Base-by-base conservation (phyloP, 2,888 invertebrate species). In the Lycaena phlaeas region DNA sequence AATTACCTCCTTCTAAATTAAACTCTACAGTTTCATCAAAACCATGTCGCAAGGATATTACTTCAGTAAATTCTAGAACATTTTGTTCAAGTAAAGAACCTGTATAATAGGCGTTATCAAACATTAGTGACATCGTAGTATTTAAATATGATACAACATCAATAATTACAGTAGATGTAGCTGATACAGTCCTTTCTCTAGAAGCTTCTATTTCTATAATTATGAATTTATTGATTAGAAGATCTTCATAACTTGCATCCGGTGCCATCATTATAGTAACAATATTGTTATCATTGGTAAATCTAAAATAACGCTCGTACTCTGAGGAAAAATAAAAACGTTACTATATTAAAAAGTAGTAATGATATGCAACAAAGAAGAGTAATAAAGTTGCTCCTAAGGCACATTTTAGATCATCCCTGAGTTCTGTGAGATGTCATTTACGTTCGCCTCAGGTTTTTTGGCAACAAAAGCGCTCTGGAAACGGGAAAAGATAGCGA, bases 141-240 rank as follows among this genome's bases (percentile, higher is more conserved):
- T 56, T 53, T 39, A 44, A 51, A 15, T 22, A 22, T 22, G 22
- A 14, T 7, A 64, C 42, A 29, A 73, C 43, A 31, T 64, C 58
- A 25, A 76, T 54, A 17, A 76, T 44, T 14, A 73, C 41, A 25
- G 56, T 61, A 1, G 70, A 49, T 37, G 53, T 51, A 14, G 48
- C 63, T 9, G 74, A 43, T n/a, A 68, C 53, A 1, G 75, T 70
- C 44, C 64, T 56, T 27, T 57, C 53, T 48, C 68, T 59, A 11
- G 48, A 52, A 26, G 76, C 78, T 54, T 65, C 59, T 11, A 78
- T 42, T 44, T 71, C 64, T 15, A 78, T 48, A 7, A 67, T 46
- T 48, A 78, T 53, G 43, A 67, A 66, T 25, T 56, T 51, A 15
- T 58, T 52, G 27, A 51, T 49, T 37, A 53, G 46, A 14, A 61